phyloP scores from a whole-genome alignment of 1,140 invertebrate genomes.

The Leptopilina boulardi region DNA sequence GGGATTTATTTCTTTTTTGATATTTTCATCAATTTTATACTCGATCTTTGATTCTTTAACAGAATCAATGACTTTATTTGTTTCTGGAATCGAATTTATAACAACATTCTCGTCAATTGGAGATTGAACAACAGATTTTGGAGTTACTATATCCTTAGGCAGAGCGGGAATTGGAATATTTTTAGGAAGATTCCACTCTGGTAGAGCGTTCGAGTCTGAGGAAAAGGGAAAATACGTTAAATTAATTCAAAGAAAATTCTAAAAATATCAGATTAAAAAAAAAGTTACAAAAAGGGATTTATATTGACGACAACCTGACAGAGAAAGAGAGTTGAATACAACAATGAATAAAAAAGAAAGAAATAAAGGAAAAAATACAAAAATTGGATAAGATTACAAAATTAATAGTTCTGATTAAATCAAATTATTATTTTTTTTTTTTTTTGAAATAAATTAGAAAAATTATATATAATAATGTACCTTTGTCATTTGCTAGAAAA shows the following conservation, averaged over 20 bases:
- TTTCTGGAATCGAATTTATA: constrained; percentile 47
- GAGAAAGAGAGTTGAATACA: too few species aligned
- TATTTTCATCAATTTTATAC: background rate
- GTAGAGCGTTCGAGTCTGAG: background rate
- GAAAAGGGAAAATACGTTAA: background rate
- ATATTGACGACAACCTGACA: too few species aligned
- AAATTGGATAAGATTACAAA: constrained; percentile 30
- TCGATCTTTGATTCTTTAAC: constrained; percentile 63
- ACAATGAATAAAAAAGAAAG: too few species aligned
- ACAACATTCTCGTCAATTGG: constrained; percentile 47
- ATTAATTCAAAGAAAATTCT: background rate
- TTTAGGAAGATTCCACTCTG: constrained; percentile 64
- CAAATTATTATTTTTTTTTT: background rate
- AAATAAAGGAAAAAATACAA: too few species aligned
- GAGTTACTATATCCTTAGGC: constrained; percentile 55
- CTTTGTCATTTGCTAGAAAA: constrained; percentile 59
- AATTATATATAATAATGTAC: constrained; percentile 44
- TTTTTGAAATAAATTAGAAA: background rate
- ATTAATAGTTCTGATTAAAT: constrained; percentile 8
- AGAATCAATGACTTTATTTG: constrained; percentile 60
- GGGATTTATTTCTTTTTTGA: constrained; percentile 43
- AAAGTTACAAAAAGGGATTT: too few species aligned
- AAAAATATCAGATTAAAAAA: constrained; percentile 1
- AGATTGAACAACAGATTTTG: constrained; percentile 51
- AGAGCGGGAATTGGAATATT: constrained; percentile 78